phyloP scores from a whole-genome alignment of 1,140 invertebrate species.

The Drosophila aff. region DNA sequence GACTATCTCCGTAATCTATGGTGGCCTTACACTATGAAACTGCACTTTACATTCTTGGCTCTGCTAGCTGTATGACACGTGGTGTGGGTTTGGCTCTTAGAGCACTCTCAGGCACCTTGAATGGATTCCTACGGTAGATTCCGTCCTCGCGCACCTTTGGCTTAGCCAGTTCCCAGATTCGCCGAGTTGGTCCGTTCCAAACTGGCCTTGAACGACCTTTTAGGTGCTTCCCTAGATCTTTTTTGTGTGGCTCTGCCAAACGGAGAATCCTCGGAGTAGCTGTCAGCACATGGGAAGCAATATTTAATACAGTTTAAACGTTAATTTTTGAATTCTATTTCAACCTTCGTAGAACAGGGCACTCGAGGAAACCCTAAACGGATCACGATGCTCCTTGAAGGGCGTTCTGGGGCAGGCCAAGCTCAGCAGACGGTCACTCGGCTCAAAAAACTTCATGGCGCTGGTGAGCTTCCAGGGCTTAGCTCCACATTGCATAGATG shows the following conservation, averaged over 20 bases:
- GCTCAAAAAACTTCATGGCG: not conserved
- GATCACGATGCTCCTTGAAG: not conserved
- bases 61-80: slow-evolving; percentile 19
- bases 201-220: no score
- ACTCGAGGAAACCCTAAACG: not conserved
- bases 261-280: slow-evolving; percentile 3
- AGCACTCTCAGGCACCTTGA: not conserved
- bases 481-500: fast-evolving
- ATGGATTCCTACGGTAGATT: not conserved
- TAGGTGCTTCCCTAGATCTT: no score
- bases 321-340: no score
- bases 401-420: not conserved
- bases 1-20: not conserved
- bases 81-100: slow-evolving; percentile 5
- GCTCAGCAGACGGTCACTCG: not conserved
- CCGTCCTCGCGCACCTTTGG: slow-evolving; percentile 1
- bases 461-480: slow-evolving; percentile 6
- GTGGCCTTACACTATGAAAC: not conserved
- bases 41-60: slow-evolving; percentile 5
- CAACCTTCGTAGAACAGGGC: slow-evolving; percentile 12
- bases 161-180: slow-evolving; percentile 7
- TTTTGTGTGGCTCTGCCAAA: slow-evolving; percentile 6
- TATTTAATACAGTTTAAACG: not conserved
- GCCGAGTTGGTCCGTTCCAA: not conserved
- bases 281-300: not conserved